These are phyloP conservation scores for Alloscopus bannaensis DNA, from an alignment of 2,888 invertebrate species.

Conservation along the genomic window DNA sequence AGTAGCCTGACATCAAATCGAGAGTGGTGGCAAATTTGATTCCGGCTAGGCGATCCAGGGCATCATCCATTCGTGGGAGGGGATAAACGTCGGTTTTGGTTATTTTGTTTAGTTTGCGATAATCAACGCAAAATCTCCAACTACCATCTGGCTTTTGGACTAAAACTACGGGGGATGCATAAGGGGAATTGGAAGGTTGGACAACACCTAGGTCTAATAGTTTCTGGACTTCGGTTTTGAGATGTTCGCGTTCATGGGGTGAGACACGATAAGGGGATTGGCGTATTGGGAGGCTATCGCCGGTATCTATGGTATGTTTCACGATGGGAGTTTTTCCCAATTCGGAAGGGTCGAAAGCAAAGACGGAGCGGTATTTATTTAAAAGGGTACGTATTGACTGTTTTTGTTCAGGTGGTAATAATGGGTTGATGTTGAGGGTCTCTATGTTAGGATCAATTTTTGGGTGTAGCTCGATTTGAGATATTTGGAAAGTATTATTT, in stretches of 20 bases:
- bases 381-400: background rate
- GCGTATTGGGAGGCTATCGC: background rate
- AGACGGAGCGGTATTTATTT: background rate
- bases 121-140: constrained; percentile 11
- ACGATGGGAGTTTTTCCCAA: background rate
- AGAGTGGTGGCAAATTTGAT: background rate
- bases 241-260: background rate
- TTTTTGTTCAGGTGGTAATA: background rate
- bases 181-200: background rate
- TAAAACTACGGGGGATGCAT: constrained; percentile 12
- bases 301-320: background rate
- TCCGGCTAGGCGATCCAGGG: background rate
- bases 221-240: background rate
- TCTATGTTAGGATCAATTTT: background rate
- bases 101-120: constrained; percentile 2
- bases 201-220: background rate
- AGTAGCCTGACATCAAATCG: background rate
- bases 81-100: background rate
- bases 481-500: background rate
- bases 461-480: background rate
- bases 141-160: constrained; percentile 24
- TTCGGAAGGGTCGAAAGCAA: background rate
- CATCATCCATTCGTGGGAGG: background rate
- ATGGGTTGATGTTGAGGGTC: background rate
- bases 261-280: background rate